Base-by-base conservation (phyloP, 2,888 invertebrate genomes). In the Platycnemis pennipes region DNA sequence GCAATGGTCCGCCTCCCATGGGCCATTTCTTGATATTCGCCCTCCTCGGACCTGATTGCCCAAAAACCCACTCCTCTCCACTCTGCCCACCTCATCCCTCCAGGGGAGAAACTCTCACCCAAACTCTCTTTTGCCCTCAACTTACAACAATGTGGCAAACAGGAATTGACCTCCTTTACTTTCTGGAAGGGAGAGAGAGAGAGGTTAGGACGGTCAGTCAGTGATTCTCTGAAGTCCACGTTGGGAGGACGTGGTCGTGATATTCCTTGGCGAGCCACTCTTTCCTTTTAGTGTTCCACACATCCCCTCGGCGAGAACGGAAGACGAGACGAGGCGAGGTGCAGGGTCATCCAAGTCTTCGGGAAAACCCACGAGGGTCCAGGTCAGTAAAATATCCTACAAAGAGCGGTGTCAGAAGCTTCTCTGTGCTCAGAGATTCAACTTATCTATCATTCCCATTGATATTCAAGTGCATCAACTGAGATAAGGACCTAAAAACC, bases 101-200 rank as follows among this genome's bases (percentile, higher is more conserved):
- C n/a, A n/a, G n/a, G n/a, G n/a, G n/a, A n/a, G n/a, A n/a, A n/a
- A n/a, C n/a, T n/a, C 91, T 63, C 53, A 31, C 13, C 37, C 77
- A 11, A 13, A 37, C 37, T 31, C 77, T 31, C 91, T 91, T 44
- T n/a, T 63, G 42, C 89, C 56, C 42, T 89, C 89, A 89, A 89
- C 56, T 89, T 89, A 37, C 13, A 42, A 63, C 89, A 56, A 42
- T 89, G 89, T 89, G 56, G 89, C 89, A 89, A 89, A n/a, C 77
- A 22, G 77, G 91, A 91, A 63, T 63, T 91, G 91, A 91, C 91
- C 89, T 89, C 89, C 44, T 91, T 49, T 37, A 37, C 37, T n/a
- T 46, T 87, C 56, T 26, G 69, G 63, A n/a, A 44, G 63, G 77
- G 77, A 11, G 77, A 77, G 37, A 11, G 37, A 11, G 31, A 5